These are phyloP conservation scores for Phaethornis superciliosus DNA, from an alignment of 2,113 vertebrate species.

Conservation along the genomic window DNA sequence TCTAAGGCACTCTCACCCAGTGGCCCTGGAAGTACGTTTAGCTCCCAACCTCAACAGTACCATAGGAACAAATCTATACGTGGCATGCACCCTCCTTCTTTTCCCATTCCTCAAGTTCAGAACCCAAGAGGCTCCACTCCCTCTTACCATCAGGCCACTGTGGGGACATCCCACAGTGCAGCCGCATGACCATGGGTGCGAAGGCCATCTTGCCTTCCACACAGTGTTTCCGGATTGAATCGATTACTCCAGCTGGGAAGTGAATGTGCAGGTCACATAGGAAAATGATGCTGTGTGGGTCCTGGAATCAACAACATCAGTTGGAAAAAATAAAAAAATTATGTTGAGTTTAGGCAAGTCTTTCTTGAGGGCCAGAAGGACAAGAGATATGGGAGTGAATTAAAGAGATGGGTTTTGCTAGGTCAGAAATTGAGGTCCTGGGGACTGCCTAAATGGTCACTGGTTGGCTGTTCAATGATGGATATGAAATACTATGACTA, in stretches of 20 bases:
- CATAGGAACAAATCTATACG: neutral
- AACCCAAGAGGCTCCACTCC: neutral
- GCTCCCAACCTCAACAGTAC: neutral
- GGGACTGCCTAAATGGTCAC: fast-evolving
- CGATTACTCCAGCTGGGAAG: slow-evolving; percentile 86
- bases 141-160: slow-evolving; percentile 85
- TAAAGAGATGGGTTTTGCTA: neutral
- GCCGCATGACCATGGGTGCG: slow-evolving; percentile 90
- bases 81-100: neutral
- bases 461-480: neutral
- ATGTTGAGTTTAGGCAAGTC: neutral
- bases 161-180: slow-evolving; percentile 88
- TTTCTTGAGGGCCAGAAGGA: neutral
- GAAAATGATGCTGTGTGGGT: slow-evolving; percentile 92
- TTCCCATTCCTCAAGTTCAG: neutral
- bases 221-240: slow-evolving; percentile 90
- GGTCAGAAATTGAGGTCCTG: neutral
- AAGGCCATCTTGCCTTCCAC: slow-evolving; percentile 93
- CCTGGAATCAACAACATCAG: slow-evolving; percentile 65
- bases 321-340: neutral
- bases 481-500: neutral
- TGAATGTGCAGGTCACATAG: slow-evolving; percentile 97
- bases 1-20: neutral
- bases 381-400: neutral
- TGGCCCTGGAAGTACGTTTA: neutral